Percentiles rank a stretch among this genome's conserved stretches.
phyloP scores from a whole-genome alignment of 1,140 invertebrate genomes.

The Dreissena polymorpha region DNA sequence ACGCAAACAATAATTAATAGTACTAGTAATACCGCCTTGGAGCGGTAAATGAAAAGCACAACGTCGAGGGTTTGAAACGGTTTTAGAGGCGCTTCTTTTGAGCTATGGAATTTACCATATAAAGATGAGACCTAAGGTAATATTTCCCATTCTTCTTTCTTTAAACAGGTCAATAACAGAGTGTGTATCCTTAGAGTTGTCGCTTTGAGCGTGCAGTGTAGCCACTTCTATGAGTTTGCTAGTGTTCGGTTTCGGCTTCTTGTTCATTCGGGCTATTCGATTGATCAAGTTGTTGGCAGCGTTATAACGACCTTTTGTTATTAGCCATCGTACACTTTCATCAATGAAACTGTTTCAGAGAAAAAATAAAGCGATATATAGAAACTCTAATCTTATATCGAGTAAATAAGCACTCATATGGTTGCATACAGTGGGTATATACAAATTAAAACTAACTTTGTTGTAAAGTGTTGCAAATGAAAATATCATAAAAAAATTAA shows the following conservation, averaged over 20 bases:
- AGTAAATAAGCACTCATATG: no score
- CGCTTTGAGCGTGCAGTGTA: not conserved
- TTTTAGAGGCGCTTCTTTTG: not conserved
- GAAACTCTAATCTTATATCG: no score
- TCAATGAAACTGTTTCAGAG: constrained; percentile 5
- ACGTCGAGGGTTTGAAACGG: no score
- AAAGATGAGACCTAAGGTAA: constrained; percentile 21
- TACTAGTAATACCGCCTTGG: no score
- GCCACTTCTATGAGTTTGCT: constrained; percentile 2
- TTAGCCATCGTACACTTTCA: constrained; percentile 27
- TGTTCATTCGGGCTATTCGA: constrained; percentile 30
- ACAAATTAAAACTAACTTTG: no score
- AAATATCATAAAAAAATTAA: no score
- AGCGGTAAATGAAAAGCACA: no score
- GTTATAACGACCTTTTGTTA: constrained; percentile 37
- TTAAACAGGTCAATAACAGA: constrained; percentile 34
- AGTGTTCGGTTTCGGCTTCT: constrained; percentile 20
- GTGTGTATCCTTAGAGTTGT: constrained; percentile 5
- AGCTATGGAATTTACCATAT: constrained; percentile 14
- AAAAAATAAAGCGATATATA: not conserved
- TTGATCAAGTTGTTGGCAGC: constrained; percentile 24
- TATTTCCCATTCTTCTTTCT: constrained; percentile 10
- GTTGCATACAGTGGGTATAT: no score
- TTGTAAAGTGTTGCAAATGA: no score
- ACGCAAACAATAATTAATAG: no score